Evolutionary conservation across 2,113 vertebrate species (phyloP).

Genomic region (Melanocharis versteri): DNA sequence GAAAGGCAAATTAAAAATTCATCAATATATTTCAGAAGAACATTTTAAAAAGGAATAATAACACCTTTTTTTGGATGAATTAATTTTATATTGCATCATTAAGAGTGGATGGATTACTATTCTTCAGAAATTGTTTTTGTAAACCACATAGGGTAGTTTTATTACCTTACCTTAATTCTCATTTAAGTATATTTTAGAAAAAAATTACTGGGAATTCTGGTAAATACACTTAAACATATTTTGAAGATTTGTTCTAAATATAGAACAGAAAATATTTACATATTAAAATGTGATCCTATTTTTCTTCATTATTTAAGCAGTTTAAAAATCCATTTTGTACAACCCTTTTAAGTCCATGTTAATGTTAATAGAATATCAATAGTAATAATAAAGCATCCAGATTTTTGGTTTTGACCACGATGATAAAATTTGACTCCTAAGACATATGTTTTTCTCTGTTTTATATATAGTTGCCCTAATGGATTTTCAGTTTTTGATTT

Average conservation of each 20-base stretch:
- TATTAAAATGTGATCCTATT: accelerated
- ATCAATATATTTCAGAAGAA: background rate
- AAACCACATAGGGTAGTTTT: accelerated
- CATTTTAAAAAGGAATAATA: background rate
- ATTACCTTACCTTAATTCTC: background rate
- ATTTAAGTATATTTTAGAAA: background rate
- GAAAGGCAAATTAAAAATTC: background rate
- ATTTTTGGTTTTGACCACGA: background rate
- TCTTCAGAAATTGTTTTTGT: background rate
- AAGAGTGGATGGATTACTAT: background rate
- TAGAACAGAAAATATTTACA: background rate
- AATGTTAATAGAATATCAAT: background rate
- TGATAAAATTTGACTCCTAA: background rate
- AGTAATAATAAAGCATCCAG: background rate
- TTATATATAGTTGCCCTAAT: background rate
- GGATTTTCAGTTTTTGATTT: background rate
- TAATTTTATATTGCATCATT: background rate
- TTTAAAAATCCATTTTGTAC: background rate
- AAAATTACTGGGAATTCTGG: background rate
- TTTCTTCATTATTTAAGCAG: background rate
- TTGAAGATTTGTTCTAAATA: background rate
- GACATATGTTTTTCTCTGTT: background rate
- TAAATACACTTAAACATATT: background rate
- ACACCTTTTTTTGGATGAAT: background rate
- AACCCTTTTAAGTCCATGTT: background rate